These are phyloP conservation scores for Scopus umbretta DNA, from an alignment of 2,113 vertebrate species.

Conservation along the genomic window DNA sequence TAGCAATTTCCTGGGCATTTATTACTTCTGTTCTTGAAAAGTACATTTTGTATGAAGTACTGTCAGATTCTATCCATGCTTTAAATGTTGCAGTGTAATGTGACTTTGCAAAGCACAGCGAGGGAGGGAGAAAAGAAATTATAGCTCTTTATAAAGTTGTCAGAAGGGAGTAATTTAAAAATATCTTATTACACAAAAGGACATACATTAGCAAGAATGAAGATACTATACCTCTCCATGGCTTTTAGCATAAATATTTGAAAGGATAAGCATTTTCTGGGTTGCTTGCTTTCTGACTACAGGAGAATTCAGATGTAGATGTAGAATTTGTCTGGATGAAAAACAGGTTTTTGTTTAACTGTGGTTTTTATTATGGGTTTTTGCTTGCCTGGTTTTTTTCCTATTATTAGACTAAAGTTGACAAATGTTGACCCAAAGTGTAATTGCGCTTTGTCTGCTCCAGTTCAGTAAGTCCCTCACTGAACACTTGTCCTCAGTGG, in stretches of 20 bases:
- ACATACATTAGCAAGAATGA: neutral
- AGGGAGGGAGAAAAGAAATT: neutral
- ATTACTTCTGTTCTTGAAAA: conserved; percentile 5
- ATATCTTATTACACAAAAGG: neutral
- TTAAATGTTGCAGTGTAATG: neutral
- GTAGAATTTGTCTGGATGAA: neutral
- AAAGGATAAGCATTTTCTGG: neutral
- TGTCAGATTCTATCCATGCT: neutral
- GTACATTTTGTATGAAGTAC: neutral
- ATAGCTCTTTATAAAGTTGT: neutral
- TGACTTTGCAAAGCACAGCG: neutral
- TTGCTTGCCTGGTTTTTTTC: neutral
- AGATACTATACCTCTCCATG: neutral
- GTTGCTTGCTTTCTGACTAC: neutral
- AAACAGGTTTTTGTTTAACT: neutral
- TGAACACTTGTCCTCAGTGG: neutral
- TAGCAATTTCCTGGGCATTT: neutral
- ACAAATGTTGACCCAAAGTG: neutral
- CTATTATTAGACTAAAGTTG: neutral
- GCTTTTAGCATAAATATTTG: neutral
- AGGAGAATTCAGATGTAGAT: neutral
- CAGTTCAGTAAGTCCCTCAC: neutral
- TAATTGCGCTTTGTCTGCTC: neutral
- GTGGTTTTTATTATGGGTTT: rapidly evolving
- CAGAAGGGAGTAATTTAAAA: neutral